These are phyloP conservation scores for Blera fallax DNA, from an alignment of 2,888 invertebrate genomes.

Conservation along the genomic window DNA sequence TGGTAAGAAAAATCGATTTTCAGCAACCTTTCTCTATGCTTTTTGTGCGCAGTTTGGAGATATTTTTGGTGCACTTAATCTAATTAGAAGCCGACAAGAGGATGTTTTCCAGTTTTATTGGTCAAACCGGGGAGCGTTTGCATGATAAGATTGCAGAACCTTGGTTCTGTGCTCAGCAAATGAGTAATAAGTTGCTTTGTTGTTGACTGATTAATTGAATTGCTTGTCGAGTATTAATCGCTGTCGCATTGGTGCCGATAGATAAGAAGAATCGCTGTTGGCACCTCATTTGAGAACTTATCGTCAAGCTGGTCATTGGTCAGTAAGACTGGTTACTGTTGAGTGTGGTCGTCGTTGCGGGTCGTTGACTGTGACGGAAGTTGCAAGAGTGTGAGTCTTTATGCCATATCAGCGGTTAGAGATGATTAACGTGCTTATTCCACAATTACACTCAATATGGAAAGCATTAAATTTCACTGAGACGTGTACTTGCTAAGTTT, in stretches of 20 bases:
- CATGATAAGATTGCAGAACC: not conserved
- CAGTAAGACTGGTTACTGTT: too few relatives aligned
- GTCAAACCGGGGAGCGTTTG: constrained; percentile 26
- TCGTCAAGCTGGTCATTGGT: not conserved
- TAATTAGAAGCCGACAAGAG: not conserved
- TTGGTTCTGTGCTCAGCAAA: not conserved
- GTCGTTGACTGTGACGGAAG: constrained; percentile 29
- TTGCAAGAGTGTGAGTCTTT: not conserved
- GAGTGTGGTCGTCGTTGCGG: not conserved
- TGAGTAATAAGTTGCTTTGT: constrained; percentile 39
- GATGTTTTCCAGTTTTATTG: constrained; percentile 31
- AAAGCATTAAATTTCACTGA: constrained; percentile 45
- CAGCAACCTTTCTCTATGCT: not conserved
- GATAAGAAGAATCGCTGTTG: not conserved
- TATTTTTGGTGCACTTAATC: constrained; percentile 41
- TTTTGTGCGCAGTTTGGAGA: constrained; percentile 55
- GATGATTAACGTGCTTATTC: not conserved
- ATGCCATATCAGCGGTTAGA: not conserved
- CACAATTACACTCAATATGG: not conserved
- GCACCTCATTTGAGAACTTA: not conserved
- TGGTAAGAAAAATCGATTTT: constrained; percentile 80
- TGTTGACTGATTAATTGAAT: constrained; percentile 29
- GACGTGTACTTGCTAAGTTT: not conserved
- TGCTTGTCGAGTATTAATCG: too few relatives aligned
- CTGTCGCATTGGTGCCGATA: too few relatives aligned